phyloP scores from a whole-genome alignment of 2,797 vertebrate genomes.

The Siniperca undulata region DNA sequence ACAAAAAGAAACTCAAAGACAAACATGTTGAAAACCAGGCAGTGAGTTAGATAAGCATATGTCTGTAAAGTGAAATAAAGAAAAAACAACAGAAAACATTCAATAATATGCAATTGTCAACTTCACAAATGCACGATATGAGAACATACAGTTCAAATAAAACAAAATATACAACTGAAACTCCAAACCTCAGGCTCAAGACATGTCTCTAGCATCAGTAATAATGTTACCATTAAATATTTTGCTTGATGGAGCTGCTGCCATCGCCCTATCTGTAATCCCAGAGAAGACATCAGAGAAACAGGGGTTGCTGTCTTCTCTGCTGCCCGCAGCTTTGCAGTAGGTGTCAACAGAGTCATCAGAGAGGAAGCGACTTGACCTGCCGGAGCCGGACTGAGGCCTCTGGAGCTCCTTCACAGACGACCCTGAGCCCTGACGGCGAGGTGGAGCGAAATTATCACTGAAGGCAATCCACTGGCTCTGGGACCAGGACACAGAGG shows the following conservation, averaged over 20 bases:
- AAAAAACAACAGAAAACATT: slow-evolving; percentile 29
- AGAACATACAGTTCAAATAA: slow-evolving; percentile 29
- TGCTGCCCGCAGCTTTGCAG: slow-evolving; percentile 69
- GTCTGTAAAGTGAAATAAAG: not conserved
- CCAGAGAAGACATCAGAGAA: slow-evolving; percentile 78
- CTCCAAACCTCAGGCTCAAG: slow-evolving; percentile 59
- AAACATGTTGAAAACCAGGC: slow-evolving; percentile 52
- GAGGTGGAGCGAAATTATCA: slow-evolving; percentile 78
- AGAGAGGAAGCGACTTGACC: slow-evolving; percentile 81
- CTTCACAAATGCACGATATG: slow-evolving; percentile 34
- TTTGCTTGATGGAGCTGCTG: slow-evolving; percentile 71
- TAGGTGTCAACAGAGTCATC: slow-evolving; percentile 82
- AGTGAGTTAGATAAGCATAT: slow-evolving; percentile 28
- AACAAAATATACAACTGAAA: slow-evolving; percentile 41
- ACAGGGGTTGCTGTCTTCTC: slow-evolving; percentile 75
- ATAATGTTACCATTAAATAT: slow-evolving; percentile 86
- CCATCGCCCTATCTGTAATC: slow-evolving; percentile 67
- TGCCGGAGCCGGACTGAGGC: slow-evolving; percentile 68
- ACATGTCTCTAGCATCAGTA: slow-evolving; percentile 57
- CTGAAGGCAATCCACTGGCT: slow-evolving; percentile 90
- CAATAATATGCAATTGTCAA: not conserved
- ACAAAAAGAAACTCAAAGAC: slow-evolving; percentile 34
- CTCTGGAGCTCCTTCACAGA: slow-evolving; percentile 76
- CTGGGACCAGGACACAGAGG: slow-evolving; percentile 82
- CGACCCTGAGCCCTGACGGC: slow-evolving; percentile 52